Percentiles rank a stretch among this genome's conserved stretches.
These are phyloP conservation scores for Nycticebus coucang DNA, from an alignment of 2,113 vertebrate species.

Conservation along the genomic window DNA sequence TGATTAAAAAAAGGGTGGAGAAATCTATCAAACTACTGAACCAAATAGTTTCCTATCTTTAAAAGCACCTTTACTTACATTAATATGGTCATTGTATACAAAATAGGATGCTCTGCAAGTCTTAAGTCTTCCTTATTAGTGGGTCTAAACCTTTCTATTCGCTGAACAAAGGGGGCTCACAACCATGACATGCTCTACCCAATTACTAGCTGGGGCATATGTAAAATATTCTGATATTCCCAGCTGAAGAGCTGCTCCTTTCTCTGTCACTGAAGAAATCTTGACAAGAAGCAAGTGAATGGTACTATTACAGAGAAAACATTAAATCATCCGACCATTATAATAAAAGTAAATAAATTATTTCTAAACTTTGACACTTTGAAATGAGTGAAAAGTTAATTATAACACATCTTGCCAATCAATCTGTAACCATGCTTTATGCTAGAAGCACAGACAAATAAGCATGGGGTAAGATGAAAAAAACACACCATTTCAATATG, in stretches of 20 bases:
- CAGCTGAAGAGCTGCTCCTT: not conserved
- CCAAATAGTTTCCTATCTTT: not conserved
- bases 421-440: not conserved
- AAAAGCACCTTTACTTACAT: constrained; percentile 21
- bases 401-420: not conserved
- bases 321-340: not conserved
- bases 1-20: not conserved
- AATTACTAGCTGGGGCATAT: not conserved
- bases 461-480: not conserved
- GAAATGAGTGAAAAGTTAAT: not conserved
- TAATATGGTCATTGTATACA: not conserved
- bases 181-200: not conserved
- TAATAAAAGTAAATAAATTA: not conserved
- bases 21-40: not conserved
- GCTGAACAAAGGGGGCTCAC: not conserved
- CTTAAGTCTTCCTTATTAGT: not conserved
- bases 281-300: not conserved
- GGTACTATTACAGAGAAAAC: not conserved
- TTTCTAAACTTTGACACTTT: not conserved
- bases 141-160: not conserved
- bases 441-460: not conserved
- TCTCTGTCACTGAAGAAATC: not conserved
- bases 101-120: not conserved
- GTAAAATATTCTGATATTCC: not conserved
- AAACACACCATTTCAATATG: not conserved